Evolutionary conservation across 2,888 invertebrate species (phyloP).

Genomic region (Camponotus fellah): DNA sequence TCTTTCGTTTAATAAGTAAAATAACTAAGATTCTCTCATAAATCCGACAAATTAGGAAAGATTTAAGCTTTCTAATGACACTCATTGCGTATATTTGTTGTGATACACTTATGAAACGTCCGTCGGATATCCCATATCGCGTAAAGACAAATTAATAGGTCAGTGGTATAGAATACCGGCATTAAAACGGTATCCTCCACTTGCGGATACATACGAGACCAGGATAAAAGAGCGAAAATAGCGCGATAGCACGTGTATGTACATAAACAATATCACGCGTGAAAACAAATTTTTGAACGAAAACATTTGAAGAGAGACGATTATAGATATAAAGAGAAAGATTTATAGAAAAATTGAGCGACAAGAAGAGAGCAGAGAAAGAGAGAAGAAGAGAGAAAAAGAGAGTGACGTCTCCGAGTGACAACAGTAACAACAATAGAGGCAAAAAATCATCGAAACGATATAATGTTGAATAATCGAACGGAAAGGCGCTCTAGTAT

Average conservation of each 20-base stretch:
- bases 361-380: constrained; percentile 61
- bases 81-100: background rate
- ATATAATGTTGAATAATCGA: constrained; percentile 61
- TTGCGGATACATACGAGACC: constrained; percentile 70
- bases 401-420: constrained; percentile 74
- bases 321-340: constrained; percentile 41
- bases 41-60: background rate
- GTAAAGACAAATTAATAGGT: constrained; percentile 24
- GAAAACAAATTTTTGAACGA: constrained; percentile 61
- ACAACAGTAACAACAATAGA: constrained; percentile 69
- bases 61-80: background rate
- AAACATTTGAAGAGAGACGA: constrained; percentile 77
- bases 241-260: constrained; percentile 60
- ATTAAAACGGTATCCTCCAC: constrained; percentile 57
- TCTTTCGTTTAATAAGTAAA: background rate
- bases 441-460: constrained; percentile 67
- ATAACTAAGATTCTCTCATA: background rate
- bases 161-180: constrained; percentile 40
- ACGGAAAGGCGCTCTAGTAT: constrained; percentile 69
- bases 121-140: constrained; percentile 40
- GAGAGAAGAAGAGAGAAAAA: constrained; percentile 59
- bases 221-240: constrained; percentile 66
- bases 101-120: constrained; percentile 19
- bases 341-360: constrained; percentile 55
- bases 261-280: constrained; percentile 61